Base-by-base conservation (phyloP, 1,140 invertebrate genomes). In the Drosophila dunni region DNA sequence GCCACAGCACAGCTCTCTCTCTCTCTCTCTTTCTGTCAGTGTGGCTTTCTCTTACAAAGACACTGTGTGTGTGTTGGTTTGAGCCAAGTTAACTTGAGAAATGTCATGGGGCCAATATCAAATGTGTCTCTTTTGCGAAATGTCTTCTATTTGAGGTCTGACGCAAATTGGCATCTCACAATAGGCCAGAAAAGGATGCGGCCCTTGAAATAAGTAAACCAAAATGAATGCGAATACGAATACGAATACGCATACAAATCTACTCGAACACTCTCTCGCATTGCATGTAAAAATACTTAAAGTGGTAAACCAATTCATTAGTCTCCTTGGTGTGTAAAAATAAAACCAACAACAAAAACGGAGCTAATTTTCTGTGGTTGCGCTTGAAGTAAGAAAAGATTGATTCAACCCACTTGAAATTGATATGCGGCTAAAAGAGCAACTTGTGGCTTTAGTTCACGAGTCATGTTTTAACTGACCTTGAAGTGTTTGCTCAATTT, bases 81-180 rank as follows among this genome's bases (percentile, higher is more conserved):
- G 53, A 40, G 44, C 33, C 15, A 33, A 75, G 58, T 64, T 58
- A 58, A 45, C 69, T 75, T 67, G 63, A 71, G 76, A 82, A 81
- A 88, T 86, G 79, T 85, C 82, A 85, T 75, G 82, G 71, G 82
- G 75, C 77, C 78, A 75, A 86, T 86, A 79, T 79, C 71, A 73
- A 73, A 78, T 86, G 67, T 20, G 42, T 63, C 62, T 60, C 15
- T 29, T 60, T 33, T 64, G n/a, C 36, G 29, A 66, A 80, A 66
- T 71, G 58, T 67, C 75, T 62, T 71, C 66, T 81, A 72, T 69
- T 70, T 88, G 83, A 51, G 82, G 82, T 71, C 70, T 82, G 72
- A 72, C 83, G 67, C 79, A 86, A 86, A 88, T 88, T 88, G 79
- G 60, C 81, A 76, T 46, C 67, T 73, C 63, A 71, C 42, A 66